Base-by-base conservation (phyloP, 1,140 invertebrate genomes). In the Sycophila sp. region DNA sequence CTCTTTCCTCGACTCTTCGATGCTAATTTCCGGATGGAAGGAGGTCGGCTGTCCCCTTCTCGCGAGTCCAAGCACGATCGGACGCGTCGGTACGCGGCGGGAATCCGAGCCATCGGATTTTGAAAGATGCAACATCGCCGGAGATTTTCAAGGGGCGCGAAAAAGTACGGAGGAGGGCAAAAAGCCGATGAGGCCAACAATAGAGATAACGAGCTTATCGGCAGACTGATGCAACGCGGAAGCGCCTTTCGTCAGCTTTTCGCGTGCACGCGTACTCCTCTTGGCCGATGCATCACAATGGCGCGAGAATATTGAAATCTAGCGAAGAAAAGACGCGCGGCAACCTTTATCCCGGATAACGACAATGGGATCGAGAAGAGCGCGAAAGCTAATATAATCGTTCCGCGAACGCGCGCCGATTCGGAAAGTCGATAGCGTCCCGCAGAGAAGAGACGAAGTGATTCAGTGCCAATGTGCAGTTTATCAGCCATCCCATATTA, bases 221-320 rank as follows among this genome's bases (percentile, higher is more conserved):
- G 11, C 22, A 40, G 75, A 71, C 80, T 84, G 82, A 83, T 80
- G 83, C 82, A 85, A 85, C 75, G 70, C 78, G 79, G 81, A 83
- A 81, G 73, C 73, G 69, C 64, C 76, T 85, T 85, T 84, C 83
- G 78, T 85, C 82, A 84, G 78, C 78, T 74, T 62, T 64, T 55
- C 64, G 30, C 30, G 17, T 30, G 26, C 45, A 26, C 8, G 7
- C 13, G n/a, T 11, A 5, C 19, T 47, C 10, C 10, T 49, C 11
- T 15, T 32, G 2, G 17, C 8, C 26, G 7, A 34, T 30, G 28
- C 28, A 47, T 22, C n/a, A 42, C 2, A n/a, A 3, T 42, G 15
- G 2, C 40, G 40, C 40, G 40, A 17, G 42, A 47, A 24, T 47
- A 47, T 47, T 47, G 19, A 47, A 47, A 26, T 26, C 24, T 17